Base-by-base conservation (phyloP, 2,797 vertebrate species). In the Danionella dracula region DNA sequence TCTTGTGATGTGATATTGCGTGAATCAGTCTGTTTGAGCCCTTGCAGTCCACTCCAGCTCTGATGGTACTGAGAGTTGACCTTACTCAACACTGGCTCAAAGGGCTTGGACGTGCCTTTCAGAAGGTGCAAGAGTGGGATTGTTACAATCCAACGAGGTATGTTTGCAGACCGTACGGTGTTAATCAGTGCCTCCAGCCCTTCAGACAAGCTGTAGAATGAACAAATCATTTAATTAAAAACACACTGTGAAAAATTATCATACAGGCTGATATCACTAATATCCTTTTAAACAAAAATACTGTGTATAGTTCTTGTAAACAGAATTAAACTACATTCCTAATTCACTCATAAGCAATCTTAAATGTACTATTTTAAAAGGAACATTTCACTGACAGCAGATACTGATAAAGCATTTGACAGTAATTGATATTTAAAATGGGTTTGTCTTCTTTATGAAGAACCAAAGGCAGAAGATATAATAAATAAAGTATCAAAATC, bases 51-150 rank as follows among this genome's bases (percentile, higher is more conserved):
- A 59, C 83, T 79, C 87, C 87, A 90, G 1, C 38, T 0, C 15
- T 0, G 0, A 0, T 1, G 20, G 1, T 4, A 62, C 34, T 68
- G 80, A 0, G 0, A 0, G 31, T 41, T 81, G 45, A 13, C 16
- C 29, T 54, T 68, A 0, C 5, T 0, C 15, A 61, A 72, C 32
- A 70, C 23, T 2, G 48, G 48, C 2, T 76, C 16, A 53, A 82
- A 79, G 0, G 66, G 80, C 1, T 77, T 85, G 1, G 15, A 0
- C 1, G 13, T 71, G 37, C 72, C 72, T 60, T 40, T 71, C 1
- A 91, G 45, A 17, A 84, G 76, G 76, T 98, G 94, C 41, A 93
- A 68, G 4, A 96, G 78, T 0, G 96, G 96, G n/a, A 98, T 74
- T 1, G 81, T 41, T 70, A 90, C 66, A 70, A 95, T 81, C 94